Conservation (phyloP, 2,888 invertebrate genomes). For the Perizoma flavofasciatum region DNA sequence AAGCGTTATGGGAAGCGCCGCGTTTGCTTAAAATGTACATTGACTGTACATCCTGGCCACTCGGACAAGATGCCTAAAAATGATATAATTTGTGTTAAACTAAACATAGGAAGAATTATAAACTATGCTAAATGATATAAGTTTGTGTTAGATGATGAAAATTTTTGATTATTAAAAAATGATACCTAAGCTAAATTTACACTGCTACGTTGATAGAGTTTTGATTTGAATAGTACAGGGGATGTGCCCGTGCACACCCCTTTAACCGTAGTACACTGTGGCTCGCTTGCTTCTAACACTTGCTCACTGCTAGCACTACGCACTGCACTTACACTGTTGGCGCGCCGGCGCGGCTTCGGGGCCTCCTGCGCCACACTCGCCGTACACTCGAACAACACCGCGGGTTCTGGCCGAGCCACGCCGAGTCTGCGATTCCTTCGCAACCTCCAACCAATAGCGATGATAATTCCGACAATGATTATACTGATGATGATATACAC, state of each 20-base stretch:
- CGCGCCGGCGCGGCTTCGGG: not conserved
- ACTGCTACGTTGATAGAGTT: not conserved
- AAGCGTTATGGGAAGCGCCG: no score
- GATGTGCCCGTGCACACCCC: no score
- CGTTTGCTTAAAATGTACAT: no score
- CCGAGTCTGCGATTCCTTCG: not conserved
- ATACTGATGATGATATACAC: not conserved
- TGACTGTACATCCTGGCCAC: no score
- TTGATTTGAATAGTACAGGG: not conserved
- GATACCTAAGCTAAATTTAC: not conserved
- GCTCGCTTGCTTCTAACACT: no score
- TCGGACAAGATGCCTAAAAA: no score
- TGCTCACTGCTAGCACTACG: no score
- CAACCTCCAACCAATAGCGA: not conserved
- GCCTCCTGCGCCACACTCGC: not conserved
- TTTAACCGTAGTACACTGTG: no score
- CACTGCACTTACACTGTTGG: no score
- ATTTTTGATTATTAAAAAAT: not conserved
- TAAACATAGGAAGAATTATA: no score
- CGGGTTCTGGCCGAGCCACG: not conserved
- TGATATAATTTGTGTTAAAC: no score
- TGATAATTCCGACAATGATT: slow-evolving; percentile 1
- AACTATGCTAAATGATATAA: no score
- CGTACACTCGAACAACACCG: not conserved
- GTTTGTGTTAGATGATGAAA: slow-evolving; percentile 7